Base-by-base conservation (phyloP, 2,797 vertebrate species). In the Tokudaia muenninki region DNA sequence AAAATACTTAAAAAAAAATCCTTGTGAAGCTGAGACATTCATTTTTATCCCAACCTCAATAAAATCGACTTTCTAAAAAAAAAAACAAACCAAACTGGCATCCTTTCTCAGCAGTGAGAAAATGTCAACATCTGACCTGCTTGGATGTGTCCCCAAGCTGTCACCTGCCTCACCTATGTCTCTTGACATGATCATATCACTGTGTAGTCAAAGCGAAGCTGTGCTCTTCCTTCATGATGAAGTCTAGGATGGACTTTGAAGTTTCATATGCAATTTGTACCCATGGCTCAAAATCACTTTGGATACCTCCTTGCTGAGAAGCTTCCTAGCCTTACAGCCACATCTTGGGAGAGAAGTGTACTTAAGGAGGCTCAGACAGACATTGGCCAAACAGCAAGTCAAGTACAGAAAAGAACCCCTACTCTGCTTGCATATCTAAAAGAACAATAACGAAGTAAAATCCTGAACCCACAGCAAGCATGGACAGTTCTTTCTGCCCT, bases 11-110 rank as follows among this genome's bases (percentile, higher is more conserved):
- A 22, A n/a, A 61, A 88, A 59, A 83, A 75, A 83, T 70, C 19
- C 55, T 52, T 22, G 77, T n/a, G 65, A 91, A 94, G 26, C 52
- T 84, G 52, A 94, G 47, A 79, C 86, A 95, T 91, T 92, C 9
- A 22, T 91, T 50, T 95, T 55, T 92, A 95, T 87, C 26, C 31
- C 82, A 84, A 52, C 31, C 41, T 94, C 86, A 86, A 8, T 91
- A 86, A 72, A 81, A 96, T 17, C 14, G 72, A 94, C 95, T 97
- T 94, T 95, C 89, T 47, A 83, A 80, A 89, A 70, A 91, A 87
- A 41, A 41, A 41, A 41, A 41, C 41, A 41, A 41, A 41, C 2
- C 41, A 41, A 94, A 87, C 50, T n/a, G 24, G 59, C 89, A 37
- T 94, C 84, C 21, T 80, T 79, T 86, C 61, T 61, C 41, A 47